Percentiles rank a stretch among this genome's conserved stretches.
Evolutionary conservation across 2,113 vertebrate species (phyloP).

Genomic region (Anser brachyrhynchus): DNA sequence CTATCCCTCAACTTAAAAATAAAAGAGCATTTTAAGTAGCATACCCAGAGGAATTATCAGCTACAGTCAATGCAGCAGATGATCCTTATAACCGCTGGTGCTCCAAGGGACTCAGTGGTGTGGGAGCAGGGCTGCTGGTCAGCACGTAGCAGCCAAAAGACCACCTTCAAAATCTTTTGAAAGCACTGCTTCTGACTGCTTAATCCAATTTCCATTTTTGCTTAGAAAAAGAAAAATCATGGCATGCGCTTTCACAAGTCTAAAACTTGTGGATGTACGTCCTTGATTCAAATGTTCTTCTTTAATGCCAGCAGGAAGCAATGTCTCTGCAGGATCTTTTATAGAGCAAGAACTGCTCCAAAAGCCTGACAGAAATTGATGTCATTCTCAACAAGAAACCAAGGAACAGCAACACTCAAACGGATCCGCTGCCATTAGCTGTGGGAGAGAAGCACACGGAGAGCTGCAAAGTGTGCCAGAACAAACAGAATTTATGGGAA

Average conservation of each 20-base stretch:
- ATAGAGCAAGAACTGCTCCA: background rate
- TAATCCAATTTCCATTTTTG: background rate
- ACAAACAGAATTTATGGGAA: slow-evolving; percentile 49
- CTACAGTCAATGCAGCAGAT: background rate
- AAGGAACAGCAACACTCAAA: background rate
- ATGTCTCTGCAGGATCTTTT: background rate
- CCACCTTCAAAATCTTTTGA: background rate
- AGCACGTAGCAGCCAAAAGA: background rate
- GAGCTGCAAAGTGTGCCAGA: slow-evolving; percentile 14
- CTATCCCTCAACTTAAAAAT: background rate
- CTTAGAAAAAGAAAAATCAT: background rate
- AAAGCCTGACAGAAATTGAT: slow-evolving; percentile 11
- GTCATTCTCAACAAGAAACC: background rate
- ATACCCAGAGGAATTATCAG: background rate
- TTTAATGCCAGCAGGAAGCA: slow-evolving; percentile 62
- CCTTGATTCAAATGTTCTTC: background rate
- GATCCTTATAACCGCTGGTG: background rate
- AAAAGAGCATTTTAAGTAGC: background rate
- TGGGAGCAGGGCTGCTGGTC: rapidly evolving
- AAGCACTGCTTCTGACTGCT: background rate
- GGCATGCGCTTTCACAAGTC: background rate
- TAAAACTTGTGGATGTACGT: background rate
- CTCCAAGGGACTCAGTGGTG: background rate
- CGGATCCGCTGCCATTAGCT: background rate
- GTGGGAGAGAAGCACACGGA: background rate